Evolutionary conservation across 2,888 invertebrate species (phyloP), one percentile per base, ranked within the genome.

Genomic region (Taenaris catops): DNA sequence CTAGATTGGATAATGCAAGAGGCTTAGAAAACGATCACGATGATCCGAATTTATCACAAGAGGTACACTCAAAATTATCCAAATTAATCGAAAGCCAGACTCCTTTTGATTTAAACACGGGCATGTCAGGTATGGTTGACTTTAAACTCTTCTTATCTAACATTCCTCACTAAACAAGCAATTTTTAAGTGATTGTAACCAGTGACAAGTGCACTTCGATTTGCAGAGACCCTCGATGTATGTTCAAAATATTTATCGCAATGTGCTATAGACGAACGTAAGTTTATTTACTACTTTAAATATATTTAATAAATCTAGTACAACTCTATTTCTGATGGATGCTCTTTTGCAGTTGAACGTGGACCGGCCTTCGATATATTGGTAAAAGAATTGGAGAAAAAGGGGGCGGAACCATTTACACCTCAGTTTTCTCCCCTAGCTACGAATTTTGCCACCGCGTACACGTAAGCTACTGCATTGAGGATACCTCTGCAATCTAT

Each of bases 211-310:
- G 9, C 1, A n/a, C 17, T 9, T 20, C 25, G 7, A 11, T 41
- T 63, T 60, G 8, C 67, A 79, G 81, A 74, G 41, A 71, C 73
- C 0, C 19, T 79, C 51, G 64, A 71, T 16, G 1, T 49, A 0
- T 46, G 49, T 26, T 71, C 81, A 1, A 76, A 75, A 45, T 80
- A 70, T 49, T 49, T 83, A 8, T 78, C 81, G 1, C 63, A 81
- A 34, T 40, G 46, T 10, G 71, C 72, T 6, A 41, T 71, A 3
- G 73, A 80, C 35, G 72, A 75, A 36, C 52, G 81, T 81, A 60
- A 65, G 72, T 38, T 21, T 10, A n/a, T 14, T 14, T 14, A n/a
- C n/a, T n/a, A n/a, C n/a, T n/a, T n/a, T n/a, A n/a, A n/a, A n/a
- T n/a, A n/a, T n/a, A n/a, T n/a, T n/a, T n/a, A n/a, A n/a, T n/a